Evolutionary conservation across 2,797 vertebrate species (phyloP).

Genomic region (Sternarchorhynchus goeldii): DNA sequence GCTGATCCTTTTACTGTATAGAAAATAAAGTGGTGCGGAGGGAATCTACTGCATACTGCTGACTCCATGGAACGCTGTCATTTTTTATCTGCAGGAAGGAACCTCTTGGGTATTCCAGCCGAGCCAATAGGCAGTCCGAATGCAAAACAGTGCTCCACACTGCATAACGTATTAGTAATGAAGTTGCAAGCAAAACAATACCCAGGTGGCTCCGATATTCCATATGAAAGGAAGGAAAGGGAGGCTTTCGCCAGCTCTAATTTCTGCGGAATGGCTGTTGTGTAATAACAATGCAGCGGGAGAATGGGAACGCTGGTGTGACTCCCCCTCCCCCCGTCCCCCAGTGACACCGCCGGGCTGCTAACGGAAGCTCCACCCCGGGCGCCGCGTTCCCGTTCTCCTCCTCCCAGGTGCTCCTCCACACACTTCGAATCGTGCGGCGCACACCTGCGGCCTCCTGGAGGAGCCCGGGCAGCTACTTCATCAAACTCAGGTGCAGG

Average conservation of each 20-base stretch:
- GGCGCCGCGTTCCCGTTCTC: slow-evolving; percentile 16
- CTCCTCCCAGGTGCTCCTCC: slow-evolving; percentile 30
- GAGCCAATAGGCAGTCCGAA: slow-evolving; percentile 13
- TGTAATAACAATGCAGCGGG: neutral
- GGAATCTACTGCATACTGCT: slow-evolving; percentile 7
- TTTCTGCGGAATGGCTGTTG: neutral
- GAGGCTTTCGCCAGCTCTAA: neutral
- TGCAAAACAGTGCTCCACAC: slow-evolving; percentile 30
- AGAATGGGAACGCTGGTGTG: neutral
- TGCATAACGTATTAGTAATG: slow-evolving; percentile 14
- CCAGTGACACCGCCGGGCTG: neutral
- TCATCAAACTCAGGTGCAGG: slow-evolving; percentile 90
- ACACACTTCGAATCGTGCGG: slow-evolving; percentile 69
- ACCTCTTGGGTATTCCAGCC: slow-evolving; percentile 5
- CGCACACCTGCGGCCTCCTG: slow-evolving; percentile 78
- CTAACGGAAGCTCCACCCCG: neutral
- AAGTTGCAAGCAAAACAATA: slow-evolving; percentile 12
- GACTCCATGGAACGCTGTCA: slow-evolving; percentile 15
- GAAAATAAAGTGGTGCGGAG: slow-evolving; percentile 2
- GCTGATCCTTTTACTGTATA: neutral
- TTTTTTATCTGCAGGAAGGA: slow-evolving; percentile 22
- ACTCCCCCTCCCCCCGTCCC: neutral
- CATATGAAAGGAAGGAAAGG: slow-evolving; percentile 6
- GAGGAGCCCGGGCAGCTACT: slow-evolving; percentile 84
- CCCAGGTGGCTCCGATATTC: slow-evolving; percentile 11